Percentiles rank a stretch among this genome's conserved stretches.
These are phyloP conservation scores for Andrena hattorfiana DNA, from an alignment of 2,888 invertebrate species.

Conservation along the genomic window DNA sequence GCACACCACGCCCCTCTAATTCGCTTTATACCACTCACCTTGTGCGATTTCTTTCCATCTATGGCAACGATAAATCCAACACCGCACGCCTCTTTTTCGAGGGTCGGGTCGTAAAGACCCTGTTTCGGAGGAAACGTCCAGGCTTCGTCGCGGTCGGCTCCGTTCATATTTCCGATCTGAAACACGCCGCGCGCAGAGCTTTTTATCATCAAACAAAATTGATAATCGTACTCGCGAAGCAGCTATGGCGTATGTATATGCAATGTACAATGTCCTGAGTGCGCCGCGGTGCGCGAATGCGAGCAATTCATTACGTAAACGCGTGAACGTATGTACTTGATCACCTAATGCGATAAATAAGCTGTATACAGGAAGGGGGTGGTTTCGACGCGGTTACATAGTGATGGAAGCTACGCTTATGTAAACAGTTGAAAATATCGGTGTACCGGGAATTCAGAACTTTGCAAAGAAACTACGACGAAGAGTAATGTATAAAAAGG, in stretches of 20 bases:
- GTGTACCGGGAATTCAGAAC: neutral
- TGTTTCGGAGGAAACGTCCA: slow-evolving; percentile 94
- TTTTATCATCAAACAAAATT: neutral
- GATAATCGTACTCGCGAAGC: neutral
- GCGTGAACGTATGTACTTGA: slow-evolving; percentile 29
- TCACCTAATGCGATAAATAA: slow-evolving; percentile 41
- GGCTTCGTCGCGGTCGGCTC: slow-evolving; percentile 85
- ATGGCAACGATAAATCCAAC: slow-evolving; percentile 99
- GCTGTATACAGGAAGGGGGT: neutral
- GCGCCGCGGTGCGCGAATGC: neutral
- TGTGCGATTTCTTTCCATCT: slow-evolving; percentile 96
- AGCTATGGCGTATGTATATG: too few species aligned
- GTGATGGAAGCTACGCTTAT: neutral
- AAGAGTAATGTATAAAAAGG: neutral
- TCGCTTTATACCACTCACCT: slow-evolving; percentile 86
- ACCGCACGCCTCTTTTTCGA: slow-evolving; percentile 99
- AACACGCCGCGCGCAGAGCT: neutral
- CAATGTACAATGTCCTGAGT: too few species aligned
- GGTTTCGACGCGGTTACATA: neutral
- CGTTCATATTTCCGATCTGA: slow-evolving; percentile 48
- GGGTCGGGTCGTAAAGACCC: slow-evolving; percentile 98
- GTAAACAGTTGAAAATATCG: neutral
- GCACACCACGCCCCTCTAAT: too few species aligned
- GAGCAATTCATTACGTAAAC: slow-evolving; percentile 47
- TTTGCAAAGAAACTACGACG: neutral